Evolutionary conservation across 2,888 invertebrate species (phyloP), one percentile per base, ranked within the genome.

Genomic region (Tanytarsus gracilentus): DNA sequence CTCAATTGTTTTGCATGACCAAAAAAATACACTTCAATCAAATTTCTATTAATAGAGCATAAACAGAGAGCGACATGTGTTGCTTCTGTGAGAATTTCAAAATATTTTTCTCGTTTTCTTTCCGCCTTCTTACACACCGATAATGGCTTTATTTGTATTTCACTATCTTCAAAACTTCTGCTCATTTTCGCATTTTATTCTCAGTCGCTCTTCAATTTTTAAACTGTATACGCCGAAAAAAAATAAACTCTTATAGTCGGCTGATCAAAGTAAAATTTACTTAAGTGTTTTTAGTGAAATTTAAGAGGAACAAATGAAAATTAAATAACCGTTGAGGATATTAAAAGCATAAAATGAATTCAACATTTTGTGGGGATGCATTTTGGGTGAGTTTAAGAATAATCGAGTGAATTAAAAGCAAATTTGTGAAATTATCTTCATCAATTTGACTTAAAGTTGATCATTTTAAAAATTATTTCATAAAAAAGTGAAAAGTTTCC

Each of bases 371-470:
- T 29, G 51, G 39, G 33, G 26, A 23, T 36, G 29, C 33, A 60
- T 48, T 60, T 50, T 62, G 63, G 62, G 63, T 62, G 39, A 59
- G 55, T 58, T 30, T 14, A 18, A 21, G 4, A 9, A 18, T 40
- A 18, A 40, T 40, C 14, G 9, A n/a, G 36, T 9, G 18, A 40
- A 2, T 18, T 40, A 9, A 4, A 40, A 40, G 40, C 40, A 40
- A 40, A 4, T 36, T 36, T 36, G 3, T 36, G 36, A 36, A 36
- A 1, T n/a, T 1, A 14, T 16, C 4, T 14, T 36, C 7, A 1
- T 4, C 5, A 4, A 4, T 33, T 8, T 14, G 16, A 36, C 36
- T 16, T 36, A 14, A 6, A 36, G 8, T 14, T 14, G 4, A 36
- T 36, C 16, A n/a, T 36, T 16, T 36, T 16, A 36, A 4, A n/a